Percentiles rank a stretch among this genome's conserved stretches.
Evolutionary conservation across 1,140 invertebrate genomes (phyloP).

Genomic region (Atta colombica): DNA sequence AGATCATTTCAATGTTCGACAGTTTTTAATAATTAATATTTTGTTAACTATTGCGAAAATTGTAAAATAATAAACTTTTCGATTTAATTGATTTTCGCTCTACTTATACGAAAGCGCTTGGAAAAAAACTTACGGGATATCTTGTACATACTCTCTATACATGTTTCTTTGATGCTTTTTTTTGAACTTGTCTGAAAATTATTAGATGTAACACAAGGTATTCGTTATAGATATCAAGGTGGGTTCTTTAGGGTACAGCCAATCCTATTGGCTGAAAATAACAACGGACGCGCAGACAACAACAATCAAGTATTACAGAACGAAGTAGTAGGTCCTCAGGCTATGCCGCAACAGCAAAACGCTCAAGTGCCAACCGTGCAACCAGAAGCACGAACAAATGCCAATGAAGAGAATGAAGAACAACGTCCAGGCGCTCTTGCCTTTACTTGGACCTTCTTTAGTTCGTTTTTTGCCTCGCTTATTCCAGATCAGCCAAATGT

Average conservation of each 20-base stretch:
- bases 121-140: too few species aligned
- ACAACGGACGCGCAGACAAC: slow-evolving; percentile 81
- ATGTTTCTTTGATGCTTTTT: not conserved
- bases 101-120: too few species aligned
- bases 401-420: slow-evolving; percentile 84
- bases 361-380: slow-evolving; percentile 74
- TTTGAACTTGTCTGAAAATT: not conserved
- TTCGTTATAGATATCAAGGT: slow-evolving; percentile 88
- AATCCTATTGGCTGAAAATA: slow-evolving; percentile 87
- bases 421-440: slow-evolving; percentile 89
- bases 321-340: slow-evolving; percentile 67
- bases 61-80: too few species aligned
- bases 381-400: slow-evolving; percentile 79
- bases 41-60: too few species aligned
- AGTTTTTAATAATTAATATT: too few species aligned
- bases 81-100: too few species aligned
- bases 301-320: slow-evolving; percentile 84
- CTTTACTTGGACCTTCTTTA: slow-evolving; percentile 92
- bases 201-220: not conserved
- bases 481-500: slow-evolving; percentile 91
- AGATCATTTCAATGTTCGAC: too few species aligned
- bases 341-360: slow-evolving; percentile 66
- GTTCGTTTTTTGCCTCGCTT: slow-evolving; percentile 92
- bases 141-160: too few species aligned
- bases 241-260: slow-evolving; percentile 89